Evolutionary conservation across 2,888 invertebrate genomes (phyloP).

Genomic region (Patella depressa): DNA sequence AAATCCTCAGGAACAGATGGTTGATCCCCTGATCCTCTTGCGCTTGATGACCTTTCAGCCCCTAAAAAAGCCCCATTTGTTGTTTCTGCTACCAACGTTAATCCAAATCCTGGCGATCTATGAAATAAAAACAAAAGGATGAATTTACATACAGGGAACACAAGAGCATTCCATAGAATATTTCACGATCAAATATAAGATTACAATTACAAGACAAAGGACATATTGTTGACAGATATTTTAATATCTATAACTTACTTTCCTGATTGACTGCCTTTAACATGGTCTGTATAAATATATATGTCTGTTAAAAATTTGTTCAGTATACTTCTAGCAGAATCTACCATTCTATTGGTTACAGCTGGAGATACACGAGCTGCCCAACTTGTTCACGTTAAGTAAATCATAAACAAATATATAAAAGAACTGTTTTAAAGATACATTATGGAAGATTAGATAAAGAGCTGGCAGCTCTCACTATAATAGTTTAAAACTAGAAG

Average conservation of each 20-base stretch:
- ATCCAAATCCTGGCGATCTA: slow-evolving; percentile 82
- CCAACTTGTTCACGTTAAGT: slow-evolving; percentile 58
- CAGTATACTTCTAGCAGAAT: slow-evolving; percentile 90
- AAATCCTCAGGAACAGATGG: slow-evolving; percentile 89
- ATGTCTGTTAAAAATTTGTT: slow-evolving; percentile 94
- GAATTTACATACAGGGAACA: neutral
- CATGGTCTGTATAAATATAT: slow-evolving; percentile 94
- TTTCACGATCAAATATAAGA: no score
- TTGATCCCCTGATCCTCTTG: slow-evolving; percentile 74
- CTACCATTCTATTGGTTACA: slow-evolving; percentile 92
- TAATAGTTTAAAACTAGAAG: neutral
- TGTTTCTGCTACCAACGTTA: slow-evolving; percentile 92
- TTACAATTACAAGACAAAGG: no score
- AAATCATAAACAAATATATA: neutral
- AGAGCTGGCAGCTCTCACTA: no score
- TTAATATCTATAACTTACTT: slow-evolving; percentile 71
- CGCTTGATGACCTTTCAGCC: slow-evolving; percentile 72
- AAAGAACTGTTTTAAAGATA: neutral
- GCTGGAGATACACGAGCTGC: slow-evolving; percentile 93
- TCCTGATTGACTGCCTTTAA: slow-evolving; percentile 88
- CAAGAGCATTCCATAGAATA: no score
- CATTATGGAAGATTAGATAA: no score
- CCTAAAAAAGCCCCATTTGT: slow-evolving; percentile 78
- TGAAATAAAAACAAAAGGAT: slow-evolving; percentile 11
- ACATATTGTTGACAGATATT: no score